Evolutionary conservation across 2,888 invertebrate genomes (phyloP).

Genomic region (Platycheirus albimanus): DNA sequence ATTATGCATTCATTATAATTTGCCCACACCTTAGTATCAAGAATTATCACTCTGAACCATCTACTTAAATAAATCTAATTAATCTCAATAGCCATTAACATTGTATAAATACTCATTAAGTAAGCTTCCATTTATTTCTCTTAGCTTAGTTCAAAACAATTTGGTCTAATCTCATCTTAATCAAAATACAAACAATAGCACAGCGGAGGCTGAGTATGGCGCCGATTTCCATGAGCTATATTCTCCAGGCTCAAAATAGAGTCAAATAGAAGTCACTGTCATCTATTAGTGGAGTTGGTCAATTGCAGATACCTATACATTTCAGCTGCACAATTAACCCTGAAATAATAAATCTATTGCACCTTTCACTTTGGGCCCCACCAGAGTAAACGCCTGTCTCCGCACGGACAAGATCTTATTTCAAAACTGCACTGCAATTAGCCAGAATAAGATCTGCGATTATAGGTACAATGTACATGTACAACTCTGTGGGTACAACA

Average conservation of each 20-base stretch:
- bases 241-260: not conserved
- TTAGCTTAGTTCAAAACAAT: constrained; percentile 35
- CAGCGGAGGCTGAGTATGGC: not conserved
- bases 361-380: constrained; percentile 60
- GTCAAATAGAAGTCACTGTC: constrained; percentile 27
- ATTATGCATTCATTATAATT: not conserved
- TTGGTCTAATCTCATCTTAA: constrained; percentile 45
- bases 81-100: constrained; percentile 50
- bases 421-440: constrained; percentile 59
- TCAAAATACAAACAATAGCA: constrained; percentile 44
- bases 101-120: constrained; percentile 50
- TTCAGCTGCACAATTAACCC: constrained; percentile 62
- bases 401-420: constrained; percentile 51
- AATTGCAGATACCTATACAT: constrained; percentile 58
- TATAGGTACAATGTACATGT: too few species aligned
- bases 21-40: not conserved
- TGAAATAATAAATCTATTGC: constrained; percentile 69
- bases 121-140: constrained; percentile 20
- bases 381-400: constrained; percentile 6
- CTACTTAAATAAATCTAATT: constrained; percentile 30
- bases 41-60: not conserved
- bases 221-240: not conserved
- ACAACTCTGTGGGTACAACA: too few species aligned
- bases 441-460: constrained; percentile 38
- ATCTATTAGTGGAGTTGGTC: constrained; percentile 26